Conservation (phyloP, 2,113 vertebrate genomes). For the Lophius piscatorius region DNA sequence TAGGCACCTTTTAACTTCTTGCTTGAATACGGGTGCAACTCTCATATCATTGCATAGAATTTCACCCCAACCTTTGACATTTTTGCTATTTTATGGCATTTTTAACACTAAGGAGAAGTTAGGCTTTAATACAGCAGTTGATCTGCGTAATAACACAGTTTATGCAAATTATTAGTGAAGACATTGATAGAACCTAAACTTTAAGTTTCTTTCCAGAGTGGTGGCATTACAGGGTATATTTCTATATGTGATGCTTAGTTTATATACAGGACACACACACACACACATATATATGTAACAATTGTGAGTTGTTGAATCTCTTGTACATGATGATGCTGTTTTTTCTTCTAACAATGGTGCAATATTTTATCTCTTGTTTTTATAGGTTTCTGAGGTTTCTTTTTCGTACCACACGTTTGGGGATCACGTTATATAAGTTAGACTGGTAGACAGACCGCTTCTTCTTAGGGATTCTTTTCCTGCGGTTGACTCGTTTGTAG, state of each 20-base stretch:
- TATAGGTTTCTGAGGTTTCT: conserved; percentile 67
- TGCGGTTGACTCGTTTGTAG: conserved; percentile 62
- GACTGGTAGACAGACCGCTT: conserved; percentile 35
- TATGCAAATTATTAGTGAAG: conserved; percentile 37
- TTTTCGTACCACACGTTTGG: conserved; percentile 42
- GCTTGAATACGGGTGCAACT: conserved; percentile 55
- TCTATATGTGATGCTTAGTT: conserved; percentile 71
- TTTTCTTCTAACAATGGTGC: conserved; percentile 81
- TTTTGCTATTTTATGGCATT: conserved; percentile 51
- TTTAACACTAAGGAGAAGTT: conserved; percentile 65
- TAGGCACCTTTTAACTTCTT: conserved; percentile 66
- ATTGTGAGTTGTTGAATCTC: conserved; percentile 70
- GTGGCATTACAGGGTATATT: conserved; percentile 82
- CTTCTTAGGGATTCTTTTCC: conserved; percentile 75
- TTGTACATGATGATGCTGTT: conserved; percentile 74
- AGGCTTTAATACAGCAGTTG: conserved; percentile 68
- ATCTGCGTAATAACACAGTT: conserved; percentile 66
- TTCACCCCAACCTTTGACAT: conserved; percentile 57
- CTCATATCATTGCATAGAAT: conserved; percentile 54
- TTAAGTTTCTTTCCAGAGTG: conserved; percentile 62
- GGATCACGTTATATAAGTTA: conserved; percentile 41
- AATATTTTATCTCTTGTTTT: conserved; percentile 80
- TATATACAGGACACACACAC: conserved; percentile 35
- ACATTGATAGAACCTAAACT: conserved; percentile 60
- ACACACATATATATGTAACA: conserved; percentile 45